A percentile compares a stretch with the other conserved stretches of the same genome.
phyloP scores from a whole-genome alignment of 2,113 vertebrate species.

The Tragulus kanchil region DNA sequence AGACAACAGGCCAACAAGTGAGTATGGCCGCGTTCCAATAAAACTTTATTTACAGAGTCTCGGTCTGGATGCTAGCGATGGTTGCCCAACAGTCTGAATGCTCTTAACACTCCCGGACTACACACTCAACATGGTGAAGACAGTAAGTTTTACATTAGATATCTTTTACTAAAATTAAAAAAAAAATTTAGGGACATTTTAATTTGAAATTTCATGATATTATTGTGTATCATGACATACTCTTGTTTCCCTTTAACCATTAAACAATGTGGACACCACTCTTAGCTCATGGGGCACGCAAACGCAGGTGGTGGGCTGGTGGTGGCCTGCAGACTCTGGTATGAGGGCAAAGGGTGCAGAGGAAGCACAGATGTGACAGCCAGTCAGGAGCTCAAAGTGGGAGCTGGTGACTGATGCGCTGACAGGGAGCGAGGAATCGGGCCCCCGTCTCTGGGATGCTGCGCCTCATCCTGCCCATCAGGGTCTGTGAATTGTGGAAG shows the following conservation, averaged over 20 bases:
- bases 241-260: neutral
- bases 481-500: neutral
- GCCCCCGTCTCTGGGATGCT: no score
- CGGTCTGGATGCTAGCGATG: neutral
- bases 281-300: neutral
- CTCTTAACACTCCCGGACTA: neutral
- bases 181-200: neutral
- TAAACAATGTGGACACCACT: neutral
- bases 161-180: neutral
- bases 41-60: conserved; percentile 19
- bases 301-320: neutral
- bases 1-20: neutral
- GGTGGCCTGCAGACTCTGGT: neutral
- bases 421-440: no score
- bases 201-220: conserved; percentile 15
- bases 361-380: neutral
- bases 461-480: neutral
- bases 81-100: neutral
- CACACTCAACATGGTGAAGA: neutral
- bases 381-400: neutral
- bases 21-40: neutral
- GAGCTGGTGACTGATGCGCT: neutral
- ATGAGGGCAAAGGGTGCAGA: neutral
- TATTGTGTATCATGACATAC: neutral
- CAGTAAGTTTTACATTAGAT: neutral